A percentile compares a stretch with the other conserved stretches of the same genome.
phyloP scores from a whole-genome alignment of 2,888 invertebrate species.

The Terebella lapidaria region DNA sequence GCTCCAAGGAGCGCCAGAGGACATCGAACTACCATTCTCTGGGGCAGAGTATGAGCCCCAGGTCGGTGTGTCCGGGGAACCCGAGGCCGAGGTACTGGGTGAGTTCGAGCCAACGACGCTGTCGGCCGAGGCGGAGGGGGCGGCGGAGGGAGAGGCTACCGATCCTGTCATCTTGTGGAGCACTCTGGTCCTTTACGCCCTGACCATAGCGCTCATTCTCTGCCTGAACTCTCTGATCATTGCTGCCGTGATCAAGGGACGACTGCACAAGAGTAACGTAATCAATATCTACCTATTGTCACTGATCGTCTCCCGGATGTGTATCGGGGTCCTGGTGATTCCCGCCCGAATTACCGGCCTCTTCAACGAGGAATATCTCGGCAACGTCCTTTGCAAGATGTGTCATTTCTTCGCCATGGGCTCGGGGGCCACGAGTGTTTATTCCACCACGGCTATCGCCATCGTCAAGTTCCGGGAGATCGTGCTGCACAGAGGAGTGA shows the following conservation, averaged over 20 bases:
- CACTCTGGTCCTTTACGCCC: neutral
- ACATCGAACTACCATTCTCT: no score
- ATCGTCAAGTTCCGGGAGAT: slow-evolving; percentile 7
- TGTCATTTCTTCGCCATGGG: slow-evolving; percentile 11
- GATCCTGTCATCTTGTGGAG: neutral
- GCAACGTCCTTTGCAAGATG: slow-evolving; percentile 10
- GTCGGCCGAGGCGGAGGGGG: neutral
- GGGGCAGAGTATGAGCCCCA: no score
- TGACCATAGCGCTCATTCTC: slow-evolving; percentile 1
- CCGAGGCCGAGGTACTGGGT: neutral
- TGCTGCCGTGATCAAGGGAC: neutral
- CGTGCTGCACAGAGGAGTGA: neutral
- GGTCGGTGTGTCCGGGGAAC: no score
- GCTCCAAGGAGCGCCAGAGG: no score
- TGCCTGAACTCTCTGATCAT: slow-evolving; percentile 5
- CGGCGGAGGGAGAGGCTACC: neutral
- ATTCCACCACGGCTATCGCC: slow-evolving; percentile 9
- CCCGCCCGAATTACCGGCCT: slow-evolving; percentile 15
- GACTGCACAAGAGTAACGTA: neutral
- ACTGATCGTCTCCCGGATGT: slow-evolving; percentile 8
- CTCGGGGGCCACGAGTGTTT: slow-evolving; percentile 6
- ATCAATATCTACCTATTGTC: slow-evolving; percentile 14
- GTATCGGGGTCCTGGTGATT: slow-evolving; percentile 13
- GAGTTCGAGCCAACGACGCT: neutral
- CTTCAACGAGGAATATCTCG: slow-evolving; percentile 13